Evolutionary conservation across 2,113 vertebrate species (phyloP), one percentile per base, ranked within the genome.

Genomic region (Chionodraco myersi): DNA sequence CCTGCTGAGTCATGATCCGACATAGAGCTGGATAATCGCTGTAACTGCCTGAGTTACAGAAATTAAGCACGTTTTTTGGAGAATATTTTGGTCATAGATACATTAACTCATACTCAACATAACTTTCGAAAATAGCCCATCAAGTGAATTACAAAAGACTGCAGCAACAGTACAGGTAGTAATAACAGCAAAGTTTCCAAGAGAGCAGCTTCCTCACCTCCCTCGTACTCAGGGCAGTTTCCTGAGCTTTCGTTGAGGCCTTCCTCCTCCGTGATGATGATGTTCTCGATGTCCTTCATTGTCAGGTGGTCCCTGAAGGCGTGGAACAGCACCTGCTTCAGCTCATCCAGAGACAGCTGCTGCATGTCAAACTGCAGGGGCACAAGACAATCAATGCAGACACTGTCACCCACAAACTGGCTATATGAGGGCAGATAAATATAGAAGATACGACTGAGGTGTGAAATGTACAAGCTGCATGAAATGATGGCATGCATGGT

Each of bases 251-350:
- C 97, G 0, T 99, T 98, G 90, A 99, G 94, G 87, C 98, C 99
- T 93, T 99, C 98, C 88, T 99, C 98, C 92, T 99, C 98, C 0
- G 95, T 99, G 94, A 97, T 97, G 91, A 99, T 99, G 93, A 99
- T 99, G 94, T 97, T 99, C 93, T 99, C 98, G 0, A 99, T 99
- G 95, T 99, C 98, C 94, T 99, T 99, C 98, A 99, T 99, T 0
- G 97, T 99, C 80, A 99, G 89, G 89, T 99, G 98, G 92, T 99
- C 98, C 48, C 95, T 96, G 94, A 99, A 99, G 88, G 98, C 97
- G 0, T 99, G 97, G 91, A 99, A 99, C 75, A 99, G 95, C 88
- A 99, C 96, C 90, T 99, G 98, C 94, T 99, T 99, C 90, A 99
- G 92, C 94, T 99, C 98, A 67, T 99, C 98, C 94, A 99, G 93